Conservation (phyloP, 2,113 vertebrate species). For the Heterochromis multidens region DNA sequence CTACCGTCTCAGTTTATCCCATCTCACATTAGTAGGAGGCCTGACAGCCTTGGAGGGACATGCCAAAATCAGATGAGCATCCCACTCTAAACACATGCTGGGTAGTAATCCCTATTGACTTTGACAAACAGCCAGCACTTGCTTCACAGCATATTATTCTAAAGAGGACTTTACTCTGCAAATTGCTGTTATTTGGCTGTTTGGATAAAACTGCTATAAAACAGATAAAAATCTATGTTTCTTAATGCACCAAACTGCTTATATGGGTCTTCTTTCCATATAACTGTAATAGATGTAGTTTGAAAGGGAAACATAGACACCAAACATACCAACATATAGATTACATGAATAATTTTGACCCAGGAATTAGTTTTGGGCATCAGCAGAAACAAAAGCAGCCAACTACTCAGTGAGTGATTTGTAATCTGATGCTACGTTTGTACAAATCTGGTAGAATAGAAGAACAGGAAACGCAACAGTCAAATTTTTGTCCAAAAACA, state of each 20-base stretch:
- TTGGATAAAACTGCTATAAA: not conserved
- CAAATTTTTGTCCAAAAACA: not conserved
- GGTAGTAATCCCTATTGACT: not conserved
- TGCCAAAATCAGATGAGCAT: not conserved
- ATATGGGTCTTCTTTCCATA: not conserved
- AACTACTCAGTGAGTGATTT: not conserved
- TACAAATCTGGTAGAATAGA: not conserved
- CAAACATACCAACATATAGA: not conserved
- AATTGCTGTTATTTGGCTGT: not conserved
- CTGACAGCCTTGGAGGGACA: not conserved
- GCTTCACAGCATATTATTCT: not conserved
- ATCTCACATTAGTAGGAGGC: not conserved
- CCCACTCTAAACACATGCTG: slow-evolving; percentile 3
- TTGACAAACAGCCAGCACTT: not conserved
- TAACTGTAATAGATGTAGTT: not conserved
- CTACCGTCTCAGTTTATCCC: not conserved
- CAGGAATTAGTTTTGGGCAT: not conserved
- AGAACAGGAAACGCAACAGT: not conserved
- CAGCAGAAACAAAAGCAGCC: not conserved
- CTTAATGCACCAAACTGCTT: not conserved
- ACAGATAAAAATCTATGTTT: not conserved
- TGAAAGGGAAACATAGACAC: not conserved
- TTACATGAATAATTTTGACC: not conserved
- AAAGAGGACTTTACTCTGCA: not conserved
- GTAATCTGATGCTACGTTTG: not conserved